Percentiles rank a stretch among this genome's conserved stretches.
Conservation (phyloP, 2,888 invertebrate genomes). For the Heliconius aoede region DNA sequence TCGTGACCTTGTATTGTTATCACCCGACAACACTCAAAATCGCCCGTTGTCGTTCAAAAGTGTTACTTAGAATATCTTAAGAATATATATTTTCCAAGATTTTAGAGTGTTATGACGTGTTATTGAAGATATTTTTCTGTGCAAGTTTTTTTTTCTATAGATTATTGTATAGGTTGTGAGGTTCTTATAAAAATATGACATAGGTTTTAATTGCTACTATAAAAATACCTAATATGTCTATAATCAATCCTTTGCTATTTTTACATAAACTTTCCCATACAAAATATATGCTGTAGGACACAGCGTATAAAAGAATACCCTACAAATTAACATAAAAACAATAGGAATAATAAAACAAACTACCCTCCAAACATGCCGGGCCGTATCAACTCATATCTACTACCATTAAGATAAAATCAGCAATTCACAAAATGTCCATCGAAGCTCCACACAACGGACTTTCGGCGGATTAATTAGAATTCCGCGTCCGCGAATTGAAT, state of each 20-base stretch:
- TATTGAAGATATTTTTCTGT: background rate
- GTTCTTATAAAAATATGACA: too few relatives aligned
- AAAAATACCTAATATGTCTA: too few relatives aligned
- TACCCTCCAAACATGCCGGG: background rate
- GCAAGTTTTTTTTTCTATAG: background rate
- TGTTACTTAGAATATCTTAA: constrained; percentile 33
- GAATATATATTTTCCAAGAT: constrained; percentile 6
- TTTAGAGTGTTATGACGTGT: background rate
- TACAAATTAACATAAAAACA: background rate
- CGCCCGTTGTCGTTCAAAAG: constrained; percentile 39
- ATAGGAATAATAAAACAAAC: background rate
- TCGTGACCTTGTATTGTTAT: constrained; percentile 45
- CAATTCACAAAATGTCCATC: constrained; percentile 62
- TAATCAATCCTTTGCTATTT: background rate
- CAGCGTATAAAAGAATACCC: too few relatives aligned
- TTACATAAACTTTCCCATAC: background rate
- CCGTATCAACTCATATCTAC: constrained; percentile 68
- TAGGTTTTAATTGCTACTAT: too few relatives aligned
- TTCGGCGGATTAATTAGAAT: constrained; percentile 62
- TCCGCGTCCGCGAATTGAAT: constrained; percentile 40
- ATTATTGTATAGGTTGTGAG: background rate
- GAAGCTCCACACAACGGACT: constrained; percentile 60
- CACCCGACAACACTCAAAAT: constrained; percentile 28
- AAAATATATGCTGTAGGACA: too few relatives aligned
- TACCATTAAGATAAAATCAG: constrained; percentile 76